Percentiles rank a stretch among this genome's conserved stretches.
Conservation (phyloP, 92 coral and sea anemone species). For the Zoanthus solanderi region DNA sequence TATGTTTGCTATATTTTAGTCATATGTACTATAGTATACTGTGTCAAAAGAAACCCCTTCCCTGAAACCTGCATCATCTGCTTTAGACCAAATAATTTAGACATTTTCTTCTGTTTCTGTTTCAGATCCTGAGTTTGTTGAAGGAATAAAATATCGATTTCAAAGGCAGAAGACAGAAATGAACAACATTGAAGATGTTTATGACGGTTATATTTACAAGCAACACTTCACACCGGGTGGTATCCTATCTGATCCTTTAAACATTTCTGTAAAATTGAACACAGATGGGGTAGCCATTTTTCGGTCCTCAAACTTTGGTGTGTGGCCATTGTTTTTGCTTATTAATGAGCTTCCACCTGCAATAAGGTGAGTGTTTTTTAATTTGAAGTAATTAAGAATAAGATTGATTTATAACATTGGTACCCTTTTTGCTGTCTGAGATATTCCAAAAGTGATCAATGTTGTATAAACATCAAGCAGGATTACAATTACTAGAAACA, state of each 20-base stretch:
- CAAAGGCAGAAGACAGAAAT: background rate
- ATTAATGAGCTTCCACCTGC: constrained; percentile 20
- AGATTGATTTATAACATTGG: background rate
- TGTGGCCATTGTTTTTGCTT: constrained; percentile 32
- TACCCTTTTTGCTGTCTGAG: background rate
- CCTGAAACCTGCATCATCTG: background rate
- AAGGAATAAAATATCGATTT: constrained; percentile 18
- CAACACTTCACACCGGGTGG: constrained; percentile 13
- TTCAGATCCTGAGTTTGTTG: constrained; percentile 25
- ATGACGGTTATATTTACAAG: constrained; percentile 26
- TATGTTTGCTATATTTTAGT: too few species aligned
- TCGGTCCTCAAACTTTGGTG: constrained; percentile 14
- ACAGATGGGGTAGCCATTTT: constrained; percentile 40
- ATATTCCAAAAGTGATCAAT: too few species aligned
- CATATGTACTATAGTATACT: too few species aligned
- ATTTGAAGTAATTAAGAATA: background rate
- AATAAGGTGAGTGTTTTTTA: background rate
- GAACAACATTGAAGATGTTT: constrained; percentile 25
- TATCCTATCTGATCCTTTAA: constrained; percentile 11
- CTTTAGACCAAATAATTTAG: background rate
- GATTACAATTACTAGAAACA: too few species aligned
- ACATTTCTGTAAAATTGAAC: constrained; percentile 21
- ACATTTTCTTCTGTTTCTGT: background rate
- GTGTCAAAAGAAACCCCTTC: too few species aligned
- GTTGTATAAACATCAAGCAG: too few species aligned